phyloP scores from a whole-genome alignment of 1,140 invertebrate species.

The Lerema accius region DNA sequence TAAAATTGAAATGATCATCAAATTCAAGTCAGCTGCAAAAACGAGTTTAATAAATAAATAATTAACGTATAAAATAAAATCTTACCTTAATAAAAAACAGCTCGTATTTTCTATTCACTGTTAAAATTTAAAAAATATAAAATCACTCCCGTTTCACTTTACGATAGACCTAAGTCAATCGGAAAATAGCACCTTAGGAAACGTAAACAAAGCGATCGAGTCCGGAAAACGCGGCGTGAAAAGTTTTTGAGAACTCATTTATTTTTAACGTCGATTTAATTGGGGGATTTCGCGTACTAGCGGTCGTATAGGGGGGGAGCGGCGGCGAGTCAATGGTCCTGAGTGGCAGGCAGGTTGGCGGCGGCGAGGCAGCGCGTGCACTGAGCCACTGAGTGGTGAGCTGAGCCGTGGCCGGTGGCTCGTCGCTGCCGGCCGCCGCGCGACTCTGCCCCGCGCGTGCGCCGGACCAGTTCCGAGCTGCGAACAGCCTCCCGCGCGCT shows the following conservation, averaged over 20 bases:
- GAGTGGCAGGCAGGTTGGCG: constrained; percentile 62
- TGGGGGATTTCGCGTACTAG: constrained; percentile 31
- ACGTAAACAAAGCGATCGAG: constrained; percentile 49
- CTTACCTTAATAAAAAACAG: constrained; percentile 69
- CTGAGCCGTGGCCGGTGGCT: constrained; percentile 54
- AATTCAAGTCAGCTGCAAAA: constrained; percentile 13
- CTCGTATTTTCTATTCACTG: constrained; percentile 54
- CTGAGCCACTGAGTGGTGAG: constrained; percentile 68
- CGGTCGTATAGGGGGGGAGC: constrained; percentile 34
- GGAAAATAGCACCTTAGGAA: constrained; percentile 57
- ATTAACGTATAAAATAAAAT: constrained; percentile 41
- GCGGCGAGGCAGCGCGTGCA: constrained; percentile 70
- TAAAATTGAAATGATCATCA: constrained; percentile 27
- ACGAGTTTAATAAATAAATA: constrained; percentile 20
- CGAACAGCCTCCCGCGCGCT: constrained; percentile 56
- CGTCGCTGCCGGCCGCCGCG: constrained; percentile 58
- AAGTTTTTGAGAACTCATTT: constrained; percentile 39
- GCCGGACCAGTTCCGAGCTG: constrained; percentile 73
- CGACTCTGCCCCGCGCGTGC: constrained; percentile 76
- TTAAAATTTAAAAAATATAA: constrained; percentile 58
- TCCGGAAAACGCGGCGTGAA: constrained; percentile 45
- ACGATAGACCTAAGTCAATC: constrained; percentile 49
- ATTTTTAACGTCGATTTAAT: constrained; percentile 36
- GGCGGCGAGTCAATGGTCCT: constrained; percentile 43
- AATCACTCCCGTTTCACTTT: constrained; percentile 62